phyloP scores from a whole-genome alignment of 1,140 invertebrate genomes.

The Zaprionus taronus region DNA sequence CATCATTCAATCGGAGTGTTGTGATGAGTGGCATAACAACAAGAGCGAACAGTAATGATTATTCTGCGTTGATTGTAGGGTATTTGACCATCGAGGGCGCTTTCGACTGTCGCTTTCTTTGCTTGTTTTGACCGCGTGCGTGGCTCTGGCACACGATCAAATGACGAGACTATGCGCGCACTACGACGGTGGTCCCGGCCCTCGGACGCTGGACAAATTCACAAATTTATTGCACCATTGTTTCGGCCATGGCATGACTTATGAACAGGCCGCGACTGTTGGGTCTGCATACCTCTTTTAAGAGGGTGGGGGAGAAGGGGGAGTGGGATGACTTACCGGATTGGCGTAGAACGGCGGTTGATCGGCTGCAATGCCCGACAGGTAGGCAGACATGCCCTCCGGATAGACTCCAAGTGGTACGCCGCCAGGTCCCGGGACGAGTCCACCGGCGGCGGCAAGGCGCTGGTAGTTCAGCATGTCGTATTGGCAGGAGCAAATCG shows the following conservation, averaged over 20 bases:
- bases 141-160: constrained; percentile 68
- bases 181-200: constrained; percentile 65
- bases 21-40: no score
- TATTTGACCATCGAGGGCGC: not conserved
- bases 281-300: no score
- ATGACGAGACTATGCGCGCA: constrained; percentile 55
- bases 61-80: not conserved
- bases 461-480: constrained; percentile 92
- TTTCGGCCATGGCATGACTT: constrained; percentile 66
- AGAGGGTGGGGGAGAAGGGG: not conserved
- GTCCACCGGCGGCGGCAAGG: constrained; percentile 88
- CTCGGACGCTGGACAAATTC: constrained; percentile 73
- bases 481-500: constrained; percentile 96
- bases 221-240: constrained; percentile 82
- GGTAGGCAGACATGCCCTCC: constrained; percentile 91
- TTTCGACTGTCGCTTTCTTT: not conserved
- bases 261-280: constrained; percentile 57
- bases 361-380: constrained; percentile 91
- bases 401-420: constrained; percentile 89
- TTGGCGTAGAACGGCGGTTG: constrained; percentile 93
- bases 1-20: no score
- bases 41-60: not conserved
- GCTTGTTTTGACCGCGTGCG: constrained; percentile 12
- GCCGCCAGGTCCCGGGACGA: constrained; percentile 84
- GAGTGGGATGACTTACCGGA: constrained; percentile 87